Evolutionary conservation across 2,888 invertebrate species (phyloP).

Genomic region (Phortica magna): DNA sequence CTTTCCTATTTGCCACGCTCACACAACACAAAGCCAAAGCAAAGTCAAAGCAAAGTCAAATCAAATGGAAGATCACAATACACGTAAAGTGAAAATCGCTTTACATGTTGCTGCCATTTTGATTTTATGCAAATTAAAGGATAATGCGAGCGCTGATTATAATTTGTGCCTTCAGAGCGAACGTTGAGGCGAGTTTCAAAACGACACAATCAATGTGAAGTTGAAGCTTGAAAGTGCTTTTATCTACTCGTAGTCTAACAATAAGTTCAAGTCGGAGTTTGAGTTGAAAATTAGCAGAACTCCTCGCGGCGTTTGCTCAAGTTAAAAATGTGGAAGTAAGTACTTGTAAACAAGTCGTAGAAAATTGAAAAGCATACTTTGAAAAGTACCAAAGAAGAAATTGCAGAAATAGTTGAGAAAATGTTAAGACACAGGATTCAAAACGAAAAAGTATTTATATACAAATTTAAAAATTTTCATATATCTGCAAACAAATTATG

Average conservation of each 20-base stretch:
- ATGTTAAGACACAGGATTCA: no score
- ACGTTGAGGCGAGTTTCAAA: not conserved
- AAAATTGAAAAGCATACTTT: conserved; percentile 11
- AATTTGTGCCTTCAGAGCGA: conserved; percentile 43
- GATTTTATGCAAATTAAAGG: conserved; percentile 70
- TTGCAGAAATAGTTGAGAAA: not conserved
- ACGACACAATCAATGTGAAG: not conserved
- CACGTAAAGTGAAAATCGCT: conserved; percentile 42
- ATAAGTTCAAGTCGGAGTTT: conserved; percentile 8
- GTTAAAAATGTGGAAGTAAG: not conserved
- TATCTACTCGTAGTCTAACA: not conserved
- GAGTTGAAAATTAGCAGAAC: not conserved
- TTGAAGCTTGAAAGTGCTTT: not conserved
- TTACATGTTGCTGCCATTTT: conserved; percentile 48
- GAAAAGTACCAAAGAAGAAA: not conserved
- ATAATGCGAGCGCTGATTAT: conserved; percentile 51
- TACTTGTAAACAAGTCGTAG: not conserved
- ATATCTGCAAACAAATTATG: no score
- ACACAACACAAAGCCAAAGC: not conserved
- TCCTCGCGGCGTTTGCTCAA: not conserved
- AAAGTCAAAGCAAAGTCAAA: not conserved
- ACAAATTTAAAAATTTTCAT: no score
- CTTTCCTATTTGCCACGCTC: not conserved
- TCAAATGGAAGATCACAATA: conserved; percentile 16
- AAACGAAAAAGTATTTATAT: no score